These are phyloP conservation scores for Poliocrania exsul DNA, from an alignment of 2,797 vertebrate genomes.

Conservation along the genomic window DNA sequence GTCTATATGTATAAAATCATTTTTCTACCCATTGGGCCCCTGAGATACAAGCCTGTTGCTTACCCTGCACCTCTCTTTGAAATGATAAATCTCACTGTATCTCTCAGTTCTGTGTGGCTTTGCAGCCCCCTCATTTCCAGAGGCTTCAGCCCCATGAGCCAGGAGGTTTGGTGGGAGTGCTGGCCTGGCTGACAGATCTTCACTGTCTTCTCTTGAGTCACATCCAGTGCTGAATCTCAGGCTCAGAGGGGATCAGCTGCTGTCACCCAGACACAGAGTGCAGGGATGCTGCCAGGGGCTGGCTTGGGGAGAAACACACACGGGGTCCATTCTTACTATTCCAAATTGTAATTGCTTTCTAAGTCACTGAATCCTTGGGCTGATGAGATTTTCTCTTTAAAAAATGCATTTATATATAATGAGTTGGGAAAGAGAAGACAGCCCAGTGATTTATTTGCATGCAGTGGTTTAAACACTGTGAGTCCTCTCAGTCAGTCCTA, in stretches of 20 bases:
- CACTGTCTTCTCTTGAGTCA: neutral
- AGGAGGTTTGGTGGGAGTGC: neutral
- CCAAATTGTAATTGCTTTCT: neutral
- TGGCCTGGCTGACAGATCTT: neutral
- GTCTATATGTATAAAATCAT: neutral
- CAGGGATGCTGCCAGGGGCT: neutral
- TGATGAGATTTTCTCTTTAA: slow-evolving; percentile 21
- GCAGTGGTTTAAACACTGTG: neutral
- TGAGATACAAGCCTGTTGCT: neutral
- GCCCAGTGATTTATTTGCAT: neutral
- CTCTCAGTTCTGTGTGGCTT: neutral
- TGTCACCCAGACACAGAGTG: neutral
- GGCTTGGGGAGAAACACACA: neutral
- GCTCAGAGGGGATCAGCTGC: neutral
- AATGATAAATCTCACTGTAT: neutral
- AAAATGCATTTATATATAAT: slow-evolving; percentile 5
- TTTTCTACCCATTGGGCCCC: neutral
- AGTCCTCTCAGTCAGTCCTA: neutral
- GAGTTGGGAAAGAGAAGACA: neutral
- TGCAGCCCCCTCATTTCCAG: neutral
- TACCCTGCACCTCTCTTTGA: neutral
- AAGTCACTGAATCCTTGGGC: neutral
- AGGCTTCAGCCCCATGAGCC: neutral
- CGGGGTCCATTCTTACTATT: neutral
- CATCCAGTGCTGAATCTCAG: neutral